These are phyloP conservation scores for Drosophila subobscura DNA, from an alignment of 1,140 invertebrate species.

Conservation along the genomic window DNA sequence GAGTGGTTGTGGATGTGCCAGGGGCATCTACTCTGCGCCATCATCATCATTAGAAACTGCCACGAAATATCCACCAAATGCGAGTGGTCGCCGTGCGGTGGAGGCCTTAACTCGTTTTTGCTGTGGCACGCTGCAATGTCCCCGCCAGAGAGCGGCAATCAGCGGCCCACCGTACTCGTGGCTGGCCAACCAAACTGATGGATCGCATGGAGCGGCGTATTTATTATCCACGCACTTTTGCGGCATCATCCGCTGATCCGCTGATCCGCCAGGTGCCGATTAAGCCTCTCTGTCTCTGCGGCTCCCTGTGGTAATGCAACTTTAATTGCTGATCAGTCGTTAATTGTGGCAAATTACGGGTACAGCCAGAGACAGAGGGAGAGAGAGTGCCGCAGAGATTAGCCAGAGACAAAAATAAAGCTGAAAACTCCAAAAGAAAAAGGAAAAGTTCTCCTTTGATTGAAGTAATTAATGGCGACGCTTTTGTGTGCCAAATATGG, in stretches of 20 bases:
- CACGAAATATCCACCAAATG: conserved; percentile 65
- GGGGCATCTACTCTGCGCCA: conserved; percentile 13
- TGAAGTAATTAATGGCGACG: conserved; percentile 65
- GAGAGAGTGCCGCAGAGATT: conserved; percentile 17
- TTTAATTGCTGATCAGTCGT: conserved; percentile 76
- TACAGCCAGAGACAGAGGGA: conserved; percentile 26
- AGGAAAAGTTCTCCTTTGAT: conserved; percentile 47
- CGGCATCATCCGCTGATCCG: conserved; percentile 51
- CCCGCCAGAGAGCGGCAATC: conserved; percentile 24
- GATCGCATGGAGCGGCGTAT: conserved; percentile 34
- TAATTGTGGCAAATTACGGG: conserved; percentile 73
- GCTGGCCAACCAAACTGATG: conserved; percentile 31
- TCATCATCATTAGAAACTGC: conserved; percentile 75
- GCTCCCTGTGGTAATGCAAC: conserved; percentile 60
- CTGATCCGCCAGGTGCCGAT: conserved; percentile 55
- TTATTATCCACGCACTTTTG: conserved; percentile 63
- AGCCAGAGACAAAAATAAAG: conserved; percentile 5
- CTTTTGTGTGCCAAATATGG: conserved; percentile 53
- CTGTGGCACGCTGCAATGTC: conserved; percentile 41
- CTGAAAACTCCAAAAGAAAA: conserved; percentile 29
- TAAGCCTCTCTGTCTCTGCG: conserved; percentile 8
- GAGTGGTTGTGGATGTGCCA: conserved; percentile 25
- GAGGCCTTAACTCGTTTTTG: conserved; percentile 74
- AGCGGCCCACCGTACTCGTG: conserved; percentile 23
- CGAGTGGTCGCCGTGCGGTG: conserved; percentile 20